Percentiles rank a stretch among this genome's conserved stretches.
Evolutionary conservation across 2,113 vertebrate genomes (phyloP).

Genomic region (Cephalophus harveyi): DNA sequence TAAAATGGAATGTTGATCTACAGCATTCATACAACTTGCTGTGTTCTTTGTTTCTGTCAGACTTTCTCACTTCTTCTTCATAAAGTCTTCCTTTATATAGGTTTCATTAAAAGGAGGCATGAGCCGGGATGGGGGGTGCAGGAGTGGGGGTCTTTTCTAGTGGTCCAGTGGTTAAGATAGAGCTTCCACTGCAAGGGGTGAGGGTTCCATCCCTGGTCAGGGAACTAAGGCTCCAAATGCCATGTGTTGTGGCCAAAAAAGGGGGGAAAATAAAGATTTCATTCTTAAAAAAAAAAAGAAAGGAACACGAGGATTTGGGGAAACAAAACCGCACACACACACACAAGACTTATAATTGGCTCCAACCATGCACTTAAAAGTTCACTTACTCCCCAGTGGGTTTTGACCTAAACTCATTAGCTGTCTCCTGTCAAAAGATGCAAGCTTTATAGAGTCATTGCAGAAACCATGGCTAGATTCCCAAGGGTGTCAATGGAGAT

Average conservation of each 20-base stretch:
- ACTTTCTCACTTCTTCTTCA: neutral
- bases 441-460: neutral
- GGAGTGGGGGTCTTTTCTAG: neutral
- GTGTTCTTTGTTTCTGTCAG: neutral
- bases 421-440: neutral
- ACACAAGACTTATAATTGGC: neutral
- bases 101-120: neutral
- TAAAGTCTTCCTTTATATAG: neutral
- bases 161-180: neutral
- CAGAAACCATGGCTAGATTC: neutral
- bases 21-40: neutral
- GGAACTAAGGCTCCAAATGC: neutral
- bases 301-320: neutral
- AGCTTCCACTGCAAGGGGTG: neutral
- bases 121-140: fast-evolving
- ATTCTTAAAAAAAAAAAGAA: neutral
- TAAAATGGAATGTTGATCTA: neutral
- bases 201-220: neutral
- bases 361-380: neutral
- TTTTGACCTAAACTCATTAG: neutral
- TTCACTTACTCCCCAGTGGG: neutral
- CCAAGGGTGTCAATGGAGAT: neutral
- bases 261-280: neutral
- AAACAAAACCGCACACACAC: neutral
- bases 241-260: neutral